Percentiles rank a stretch among this genome's conserved stretches.
phyloP scores from a whole-genome alignment of 1,140 invertebrate genomes.

The Heterodera schachtii region DNA sequence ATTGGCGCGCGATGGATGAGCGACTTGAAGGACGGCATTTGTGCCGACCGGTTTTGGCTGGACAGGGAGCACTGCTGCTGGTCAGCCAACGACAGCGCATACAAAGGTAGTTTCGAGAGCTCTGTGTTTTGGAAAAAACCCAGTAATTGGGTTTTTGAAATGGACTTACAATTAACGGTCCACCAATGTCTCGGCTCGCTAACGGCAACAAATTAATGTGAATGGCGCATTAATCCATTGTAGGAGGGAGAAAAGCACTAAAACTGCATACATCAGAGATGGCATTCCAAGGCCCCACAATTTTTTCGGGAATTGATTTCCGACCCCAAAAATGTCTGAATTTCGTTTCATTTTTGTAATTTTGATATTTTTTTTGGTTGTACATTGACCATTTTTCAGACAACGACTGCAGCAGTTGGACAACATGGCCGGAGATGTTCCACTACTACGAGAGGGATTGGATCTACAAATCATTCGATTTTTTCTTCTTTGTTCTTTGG shows the following conservation, averaged over 20 bases:
- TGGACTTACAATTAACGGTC: no score
- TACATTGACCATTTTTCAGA: slow-evolving; percentile 27
- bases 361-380: neutral
- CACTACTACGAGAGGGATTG: slow-evolving; percentile 77
- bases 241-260: no score
- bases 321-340: no score
- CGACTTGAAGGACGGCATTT: slow-evolving; percentile 93
- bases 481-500: slow-evolving; percentile 90
- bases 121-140: no score
- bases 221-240: no score
- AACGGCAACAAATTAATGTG: no score
- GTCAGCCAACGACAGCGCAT: slow-evolving; percentile 92
- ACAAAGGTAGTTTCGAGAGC: slow-evolving; percentile 77
- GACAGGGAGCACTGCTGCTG: slow-evolving; percentile 97
- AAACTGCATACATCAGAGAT: no score
- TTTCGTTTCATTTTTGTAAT: no score
- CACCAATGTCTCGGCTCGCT: no score
- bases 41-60: slow-evolving; percentile 95
- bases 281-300: no score
- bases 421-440: slow-evolving; percentile 89
- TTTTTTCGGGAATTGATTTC: no score
- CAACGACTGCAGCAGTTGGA: slow-evolving; percentile 76
- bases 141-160: no score
- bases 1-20: slow-evolving; percentile 99
- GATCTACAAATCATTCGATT: slow-evolving; percentile 87